Evolutionary conservation across 2,888 invertebrate genomes (phyloP).

Genomic region (Parelbella ahira): DNA sequence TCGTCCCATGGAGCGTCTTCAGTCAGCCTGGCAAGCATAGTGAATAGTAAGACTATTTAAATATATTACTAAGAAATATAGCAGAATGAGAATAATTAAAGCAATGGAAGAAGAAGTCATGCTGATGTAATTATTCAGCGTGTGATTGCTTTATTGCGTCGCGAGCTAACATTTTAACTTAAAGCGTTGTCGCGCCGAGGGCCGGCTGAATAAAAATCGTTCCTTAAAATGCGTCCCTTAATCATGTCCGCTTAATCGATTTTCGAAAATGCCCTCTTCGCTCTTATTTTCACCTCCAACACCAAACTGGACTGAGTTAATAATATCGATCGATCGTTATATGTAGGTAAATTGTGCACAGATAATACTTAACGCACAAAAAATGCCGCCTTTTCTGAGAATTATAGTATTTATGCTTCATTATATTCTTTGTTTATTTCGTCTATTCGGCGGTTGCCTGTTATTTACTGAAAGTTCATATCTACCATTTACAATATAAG

Average conservation of each 20-base stretch:
- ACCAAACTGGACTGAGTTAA: slow-evolving; percentile 48
- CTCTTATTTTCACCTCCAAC: slow-evolving; percentile 57
- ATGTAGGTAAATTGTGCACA: slow-evolving; percentile 59
- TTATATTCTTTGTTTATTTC: too few species aligned
- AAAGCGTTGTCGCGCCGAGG: slow-evolving; percentile 41
- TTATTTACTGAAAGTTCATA: too few species aligned
- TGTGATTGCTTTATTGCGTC: slow-evolving; percentile 60
- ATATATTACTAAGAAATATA: slow-evolving; percentile 43
- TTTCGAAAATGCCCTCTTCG: slow-evolving; percentile 54
- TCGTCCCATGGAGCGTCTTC: too few species aligned
- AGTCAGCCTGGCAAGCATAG: slow-evolving; percentile 31
- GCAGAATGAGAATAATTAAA: slow-evolving; percentile 55
- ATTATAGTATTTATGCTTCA: neutral
- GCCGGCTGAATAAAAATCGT: slow-evolving; percentile 28
- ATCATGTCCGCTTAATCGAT: slow-evolving; percentile 74
- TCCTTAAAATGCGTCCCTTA: slow-evolving; percentile 57
- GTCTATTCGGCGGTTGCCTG: too few species aligned
- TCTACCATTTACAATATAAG: too few species aligned
- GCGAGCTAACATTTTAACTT: slow-evolving; percentile 67
- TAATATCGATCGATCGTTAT: slow-evolving; percentile 54
- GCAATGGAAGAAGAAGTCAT: slow-evolving; percentile 53
- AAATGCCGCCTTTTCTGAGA: slow-evolving; percentile 1
- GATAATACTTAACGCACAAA: slow-evolving; percentile 24
- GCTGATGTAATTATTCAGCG: slow-evolving; percentile 67
- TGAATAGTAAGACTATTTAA: slow-evolving; percentile 40